These are phyloP conservation scores for Chelon auratus DNA, from an alignment of 2,797 vertebrate genomes.

Conservation along the genomic window DNA sequence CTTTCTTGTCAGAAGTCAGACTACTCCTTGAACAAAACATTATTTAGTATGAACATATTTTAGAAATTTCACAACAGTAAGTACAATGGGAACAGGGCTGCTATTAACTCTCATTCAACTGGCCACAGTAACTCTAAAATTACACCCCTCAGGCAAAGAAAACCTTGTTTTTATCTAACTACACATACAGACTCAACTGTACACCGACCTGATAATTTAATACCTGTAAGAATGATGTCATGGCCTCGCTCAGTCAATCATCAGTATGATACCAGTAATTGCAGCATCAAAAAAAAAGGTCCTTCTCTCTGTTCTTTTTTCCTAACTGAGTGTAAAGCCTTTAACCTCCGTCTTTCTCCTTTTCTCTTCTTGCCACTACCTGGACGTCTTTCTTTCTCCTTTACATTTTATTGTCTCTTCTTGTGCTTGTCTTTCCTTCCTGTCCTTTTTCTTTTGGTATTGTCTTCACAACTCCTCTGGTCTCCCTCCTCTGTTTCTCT, in stretches of 20 bases:
- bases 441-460: background rate
- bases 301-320: slow-evolving; percentile 16
- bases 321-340: slow-evolving; percentile 31
- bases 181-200: slow-evolving; percentile 2
- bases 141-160: slow-evolving; percentile 30
- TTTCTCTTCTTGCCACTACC: slow-evolving; percentile 37
- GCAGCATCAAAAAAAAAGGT: slow-evolving; percentile 2
- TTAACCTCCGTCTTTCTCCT: slow-evolving; percentile 52
- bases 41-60: no score
- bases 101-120: slow-evolving; percentile 17
- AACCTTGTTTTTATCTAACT: slow-evolving; percentile 27
- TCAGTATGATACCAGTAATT: slow-evolving; percentile 21
- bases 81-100: background rate
- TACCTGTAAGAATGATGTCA: slow-evolving; percentile 44
- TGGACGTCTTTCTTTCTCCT: slow-evolving; percentile 41
- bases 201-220: slow-evolving; percentile 25
- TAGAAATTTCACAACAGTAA: no score
- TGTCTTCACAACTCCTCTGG: no score
- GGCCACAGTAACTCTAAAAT: slow-evolving; percentile 27
- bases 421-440: background rate
- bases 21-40: no score
- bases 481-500: background rate
- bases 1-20: no score
- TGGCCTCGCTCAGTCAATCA: background rate
- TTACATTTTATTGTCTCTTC: background rate